These are phyloP conservation scores for Incurvaria masculella DNA, from an alignment of 2,888 invertebrate species.

Conservation along the genomic window DNA sequence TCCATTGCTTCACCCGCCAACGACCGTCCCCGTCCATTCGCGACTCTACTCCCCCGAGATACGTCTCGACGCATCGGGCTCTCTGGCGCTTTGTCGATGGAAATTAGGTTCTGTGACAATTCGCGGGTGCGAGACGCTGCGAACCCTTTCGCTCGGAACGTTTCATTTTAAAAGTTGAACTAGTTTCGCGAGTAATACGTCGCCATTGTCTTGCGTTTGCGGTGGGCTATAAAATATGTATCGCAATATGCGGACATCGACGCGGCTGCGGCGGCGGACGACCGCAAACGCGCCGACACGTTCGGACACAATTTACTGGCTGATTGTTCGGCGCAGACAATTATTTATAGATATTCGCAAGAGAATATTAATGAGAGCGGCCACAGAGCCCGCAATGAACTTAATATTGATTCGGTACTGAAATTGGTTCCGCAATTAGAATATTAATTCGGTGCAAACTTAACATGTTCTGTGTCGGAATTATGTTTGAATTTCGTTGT, in stretches of 20 bases:
- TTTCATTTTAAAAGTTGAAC: background rate
- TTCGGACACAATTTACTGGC: conserved; percentile 10
- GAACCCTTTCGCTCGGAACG: too few species aligned
- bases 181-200: background rate
- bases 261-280: background rate
- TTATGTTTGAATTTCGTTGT: background rate
- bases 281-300: background rate
- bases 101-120: background rate
- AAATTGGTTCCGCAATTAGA: background rate
- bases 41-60: background rate
- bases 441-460: background rate
- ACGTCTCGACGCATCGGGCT: background rate
- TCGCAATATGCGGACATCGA: background rate
- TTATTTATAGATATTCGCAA: conserved; percentile 11
- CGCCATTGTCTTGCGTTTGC: background rate
- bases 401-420: background rate
- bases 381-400: background rate
- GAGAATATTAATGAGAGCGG: conserved; percentile 9
- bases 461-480: background rate
- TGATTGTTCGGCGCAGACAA: conserved; percentile 9
- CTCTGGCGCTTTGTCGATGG: background rate
- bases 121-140: too few species aligned
- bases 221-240: background rate
- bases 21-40: too few species aligned
- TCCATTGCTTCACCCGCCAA: background rate